phyloP scores from a whole-genome alignment of 2,113 vertebrate species.

The Cryptoleucopteryx plumbea region DNA sequence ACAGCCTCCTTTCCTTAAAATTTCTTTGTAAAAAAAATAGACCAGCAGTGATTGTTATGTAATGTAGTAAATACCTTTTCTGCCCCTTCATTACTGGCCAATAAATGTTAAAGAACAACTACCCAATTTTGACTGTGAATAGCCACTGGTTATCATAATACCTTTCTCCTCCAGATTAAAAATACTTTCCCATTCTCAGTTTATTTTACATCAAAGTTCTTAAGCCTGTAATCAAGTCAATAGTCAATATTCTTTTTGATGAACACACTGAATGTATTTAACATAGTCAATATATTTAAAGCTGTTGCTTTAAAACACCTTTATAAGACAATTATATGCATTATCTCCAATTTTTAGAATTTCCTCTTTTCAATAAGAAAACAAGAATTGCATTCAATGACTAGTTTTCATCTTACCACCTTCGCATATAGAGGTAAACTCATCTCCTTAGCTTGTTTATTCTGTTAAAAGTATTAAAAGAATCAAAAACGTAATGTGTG shows the following conservation, averaged over 20 bases:
- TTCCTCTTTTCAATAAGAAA: background rate
- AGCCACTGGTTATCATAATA: background rate
- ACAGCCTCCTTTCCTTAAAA: background rate
- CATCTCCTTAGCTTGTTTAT: background rate
- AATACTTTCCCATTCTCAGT: background rate
- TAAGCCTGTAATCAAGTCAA: background rate
- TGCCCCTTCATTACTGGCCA: background rate
- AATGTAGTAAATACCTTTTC: background rate
- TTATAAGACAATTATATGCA: background rate
- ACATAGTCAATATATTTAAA: background rate
- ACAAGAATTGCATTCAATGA: background rate
- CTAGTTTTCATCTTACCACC: background rate
- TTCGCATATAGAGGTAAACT: background rate
- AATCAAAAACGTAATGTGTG: background rate
- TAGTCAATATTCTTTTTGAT: background rate
- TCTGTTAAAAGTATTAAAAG: conserved; percentile 7
- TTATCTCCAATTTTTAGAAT: background rate
- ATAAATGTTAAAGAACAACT: background rate
- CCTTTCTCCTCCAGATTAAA: background rate
- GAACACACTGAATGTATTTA: background rate
- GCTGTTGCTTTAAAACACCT: background rate
- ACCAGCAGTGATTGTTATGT: background rate
- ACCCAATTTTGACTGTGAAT: background rate
- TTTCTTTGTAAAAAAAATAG: background rate
- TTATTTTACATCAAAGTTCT: background rate